A percentile compares a stretch with the other conserved stretches of the same genome.
These are phyloP conservation scores for Cotesia typhae DNA, from an alignment of 1,140 invertebrate genomes.

Conservation along the genomic window DNA sequence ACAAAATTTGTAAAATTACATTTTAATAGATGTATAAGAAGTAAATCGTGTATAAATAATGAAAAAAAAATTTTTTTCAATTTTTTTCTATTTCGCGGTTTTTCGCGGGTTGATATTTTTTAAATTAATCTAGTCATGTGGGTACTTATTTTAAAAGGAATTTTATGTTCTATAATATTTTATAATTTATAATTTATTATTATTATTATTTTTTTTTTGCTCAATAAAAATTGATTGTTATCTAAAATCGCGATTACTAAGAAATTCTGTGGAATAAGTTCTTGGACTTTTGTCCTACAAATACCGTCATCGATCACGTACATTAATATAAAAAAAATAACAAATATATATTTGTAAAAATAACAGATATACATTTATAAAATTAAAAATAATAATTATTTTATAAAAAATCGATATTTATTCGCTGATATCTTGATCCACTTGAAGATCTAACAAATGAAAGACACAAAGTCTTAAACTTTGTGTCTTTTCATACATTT, in stretches of 20 bases:
- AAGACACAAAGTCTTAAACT: not conserved
- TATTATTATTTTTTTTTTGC: constrained; percentile 6
- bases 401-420: not conserved
- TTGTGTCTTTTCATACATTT: not conserved
- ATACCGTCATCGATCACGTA: constrained; percentile 11
- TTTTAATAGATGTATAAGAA: too few relatives aligned
- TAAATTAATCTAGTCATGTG: too few relatives aligned
- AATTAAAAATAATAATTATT: not conserved
- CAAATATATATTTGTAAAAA: too few relatives aligned
- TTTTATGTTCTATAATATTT: too few relatives aligned
- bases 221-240: constrained; percentile 8
- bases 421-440: constrained; percentile 30
- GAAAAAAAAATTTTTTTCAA: too few relatives aligned
- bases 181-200: not conserved
- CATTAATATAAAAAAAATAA: not conserved
- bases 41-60: too few relatives aligned
- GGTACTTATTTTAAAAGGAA: too few relatives aligned
- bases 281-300: constrained; percentile 25
- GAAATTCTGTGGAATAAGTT: not conserved
- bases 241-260: constrained; percentile 19
- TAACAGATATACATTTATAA: too few relatives aligned
- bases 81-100: too few relatives aligned
- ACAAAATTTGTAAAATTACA: too few relatives aligned
- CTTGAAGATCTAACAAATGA: constrained; percentile 21
- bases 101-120: too few relatives aligned